Evolutionary conservation across 2,113 vertebrate genomes (phyloP), one percentile per base, ranked within the genome.

Genomic region (Australoheros scitulus): DNA sequence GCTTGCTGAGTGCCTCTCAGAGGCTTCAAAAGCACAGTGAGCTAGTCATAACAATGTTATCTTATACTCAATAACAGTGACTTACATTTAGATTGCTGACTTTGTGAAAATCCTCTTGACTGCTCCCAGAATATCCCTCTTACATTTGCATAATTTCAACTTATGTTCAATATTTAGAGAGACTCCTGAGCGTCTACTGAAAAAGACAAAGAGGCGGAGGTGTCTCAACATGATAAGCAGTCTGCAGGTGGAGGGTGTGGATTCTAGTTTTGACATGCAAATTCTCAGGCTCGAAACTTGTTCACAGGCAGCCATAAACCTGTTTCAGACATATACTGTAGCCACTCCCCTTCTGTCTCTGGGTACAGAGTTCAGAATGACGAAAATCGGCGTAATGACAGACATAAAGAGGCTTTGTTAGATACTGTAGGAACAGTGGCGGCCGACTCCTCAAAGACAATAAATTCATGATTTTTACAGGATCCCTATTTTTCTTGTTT

Each of bases 181-280:
- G 60, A 85, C 70, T 78, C 11, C 57, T 57, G 82, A 86, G 41
- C 80, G 61, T 64, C 86, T 8, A 68, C 84, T 88, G 85, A 20
- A 61, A 85, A 72, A 83, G 47, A 92, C 92, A 90, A 92, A 92
- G 87, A 88, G 78, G 58, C 83, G 89, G 92, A 92, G 92, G 85
- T 94, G 94, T 94, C 91, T 93, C 86, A 88, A 93, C 94, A 91
- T 60, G 92, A 87, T 89, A 91, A 94, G 89, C 82, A 85, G 91
- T 77, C 89, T 88, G 92, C 91, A 87, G 83, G 80, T 87, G 81
- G 92, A 95, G 95, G 96, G 96, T 93, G 96, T 94, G 94, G 91
- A 94, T 94, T 96, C 97, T 84, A 94, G 97, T 97, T 94, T 91
- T 94, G 89, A 96, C 97, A 97, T 95, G 97, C 94, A 93, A 87